Percentiles rank a stretch among this genome's conserved stretches.
These are phyloP conservation scores for Poeciliopsis paucimaculata DNA, from an alignment of 2,797 vertebrate species.

Conservation along the genomic window DNA sequence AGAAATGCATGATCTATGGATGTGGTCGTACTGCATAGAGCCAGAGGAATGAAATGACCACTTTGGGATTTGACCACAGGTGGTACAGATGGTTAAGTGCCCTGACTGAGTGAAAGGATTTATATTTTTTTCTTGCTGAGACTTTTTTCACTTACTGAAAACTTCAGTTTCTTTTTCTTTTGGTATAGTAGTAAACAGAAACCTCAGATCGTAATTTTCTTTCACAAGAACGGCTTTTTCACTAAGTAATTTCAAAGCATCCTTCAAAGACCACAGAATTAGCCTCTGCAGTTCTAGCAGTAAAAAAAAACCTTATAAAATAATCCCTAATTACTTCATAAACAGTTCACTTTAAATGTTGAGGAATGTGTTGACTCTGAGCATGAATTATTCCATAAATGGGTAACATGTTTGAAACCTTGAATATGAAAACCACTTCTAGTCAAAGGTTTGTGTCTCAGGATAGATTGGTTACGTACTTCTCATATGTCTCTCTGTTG, in stretches of 20 bases:
- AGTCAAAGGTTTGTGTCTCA: not conserved
- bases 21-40: conserved; percentile 56
- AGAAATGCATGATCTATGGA: conserved; percentile 66
- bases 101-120: conserved; percentile 56
- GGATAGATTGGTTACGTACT: not conserved
- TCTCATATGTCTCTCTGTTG: not conserved
- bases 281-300: not conserved
- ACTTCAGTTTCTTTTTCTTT: conserved; percentile 1
- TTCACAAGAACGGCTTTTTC: not conserved
- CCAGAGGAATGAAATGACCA: conserved; percentile 65
- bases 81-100: conserved; percentile 64
- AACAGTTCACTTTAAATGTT: not conserved
- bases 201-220: not conserved
- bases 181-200: not conserved
- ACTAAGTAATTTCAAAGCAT: not conserved
- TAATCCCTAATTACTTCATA: not conserved
- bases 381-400: not conserved
- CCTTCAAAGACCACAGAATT: not conserved
- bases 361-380: not conserved
- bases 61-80: conserved; percentile 64
- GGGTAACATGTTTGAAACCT: not conserved
- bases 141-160: conserved; percentile 62
- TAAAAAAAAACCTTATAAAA: not conserved
- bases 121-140: conserved; percentile 49
- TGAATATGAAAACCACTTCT: not conserved